These are phyloP conservation scores for Pissodes strobi DNA, from an alignment of 1,140 invertebrate genomes.

Conservation along the genomic window DNA sequence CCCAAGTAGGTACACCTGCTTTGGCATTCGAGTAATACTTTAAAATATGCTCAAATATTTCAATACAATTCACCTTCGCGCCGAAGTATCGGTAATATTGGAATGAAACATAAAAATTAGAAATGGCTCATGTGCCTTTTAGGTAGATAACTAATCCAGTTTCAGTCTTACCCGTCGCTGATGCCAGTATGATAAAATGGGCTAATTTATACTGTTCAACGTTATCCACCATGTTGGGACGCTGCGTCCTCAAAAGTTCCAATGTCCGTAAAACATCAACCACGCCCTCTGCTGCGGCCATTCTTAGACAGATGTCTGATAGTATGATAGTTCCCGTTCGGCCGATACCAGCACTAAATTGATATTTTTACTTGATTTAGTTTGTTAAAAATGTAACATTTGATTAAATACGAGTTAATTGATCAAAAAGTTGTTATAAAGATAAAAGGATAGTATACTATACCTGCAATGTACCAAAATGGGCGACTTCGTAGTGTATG, in stretches of 20 bases:
- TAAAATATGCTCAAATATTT: too few relatives aligned
- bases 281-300: slow-evolving; percentile 63
- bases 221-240: slow-evolving; percentile 79
- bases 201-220: slow-evolving; percentile 51
- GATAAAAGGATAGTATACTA: too few relatives aligned
- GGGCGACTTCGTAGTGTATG: slow-evolving; percentile 53
- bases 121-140: not conserved
- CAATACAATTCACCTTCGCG: too few relatives aligned
- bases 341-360: slow-evolving; percentile 78
- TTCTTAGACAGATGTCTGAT: slow-evolving; percentile 77
- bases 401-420: too few relatives aligned
- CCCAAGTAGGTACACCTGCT: too few relatives aligned
- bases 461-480: slow-evolving; percentile 66
- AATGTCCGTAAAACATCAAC: slow-evolving; percentile 86
- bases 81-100: not conserved
- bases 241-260: slow-evolving; percentile 75
- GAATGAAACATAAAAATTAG: not conserved
- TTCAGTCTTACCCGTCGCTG: slow-evolving; percentile 25
- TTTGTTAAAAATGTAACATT: too few relatives aligned
- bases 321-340: slow-evolving; percentile 83
- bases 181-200: slow-evolving; percentile 47
- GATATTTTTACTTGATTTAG: too few relatives aligned
- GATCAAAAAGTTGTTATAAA: too few relatives aligned
- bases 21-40: too few relatives aligned
- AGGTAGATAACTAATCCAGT: not conserved